phyloP scores from a whole-genome alignment of 2,888 invertebrate species.

The Julus scandinavius region DNA sequence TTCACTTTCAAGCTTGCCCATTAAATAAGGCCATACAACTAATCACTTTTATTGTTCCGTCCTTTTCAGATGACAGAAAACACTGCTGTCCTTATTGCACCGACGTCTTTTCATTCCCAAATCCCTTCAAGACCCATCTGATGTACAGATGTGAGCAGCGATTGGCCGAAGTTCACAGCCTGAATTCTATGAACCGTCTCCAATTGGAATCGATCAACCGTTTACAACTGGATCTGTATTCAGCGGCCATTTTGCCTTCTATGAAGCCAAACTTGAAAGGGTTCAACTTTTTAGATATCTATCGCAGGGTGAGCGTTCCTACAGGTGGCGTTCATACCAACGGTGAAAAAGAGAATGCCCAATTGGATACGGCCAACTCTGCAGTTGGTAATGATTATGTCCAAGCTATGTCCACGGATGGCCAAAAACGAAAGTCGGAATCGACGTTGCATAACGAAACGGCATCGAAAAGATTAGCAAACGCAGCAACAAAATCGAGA shows the following conservation, averaged over 20 bases:
- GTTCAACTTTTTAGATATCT: slow-evolving; percentile 53
- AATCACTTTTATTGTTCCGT: slow-evolving; percentile 42
- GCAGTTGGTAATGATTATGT: not conserved
- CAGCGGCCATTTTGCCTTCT: slow-evolving; percentile 19
- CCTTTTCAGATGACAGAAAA: slow-evolving; percentile 56
- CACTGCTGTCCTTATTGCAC: slow-evolving; percentile 57
- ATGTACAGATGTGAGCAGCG: slow-evolving; percentile 57
- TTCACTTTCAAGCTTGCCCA: slow-evolving; percentile 14
- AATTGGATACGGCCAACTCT: not conserved
- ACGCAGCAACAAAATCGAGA: not conserved
- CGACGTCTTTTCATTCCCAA: slow-evolving; percentile 57
- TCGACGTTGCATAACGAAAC: not conserved
- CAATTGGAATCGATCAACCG: slow-evolving; percentile 56
- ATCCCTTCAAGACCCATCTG: slow-evolving; percentile 57
- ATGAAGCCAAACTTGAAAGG: slow-evolving; percentile 51
- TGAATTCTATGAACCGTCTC: slow-evolving; percentile 53
- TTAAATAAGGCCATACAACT: not conserved
- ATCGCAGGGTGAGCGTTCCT: slow-evolving; percentile 26
- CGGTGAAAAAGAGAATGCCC: slow-evolving; percentile 49
- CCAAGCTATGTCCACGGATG: not conserved
- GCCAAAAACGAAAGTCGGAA: slow-evolving; percentile 36
- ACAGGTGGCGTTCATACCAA: not conserved
- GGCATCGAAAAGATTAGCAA: not conserved
- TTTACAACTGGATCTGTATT: slow-evolving; percentile 53
- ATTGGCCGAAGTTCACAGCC: slow-evolving; percentile 55